A percentile compares a stretch with the other conserved stretches of the same genome.
Evolutionary conservation across 2,797 vertebrate species (phyloP).

Genomic region (Nasua narica): DNA sequence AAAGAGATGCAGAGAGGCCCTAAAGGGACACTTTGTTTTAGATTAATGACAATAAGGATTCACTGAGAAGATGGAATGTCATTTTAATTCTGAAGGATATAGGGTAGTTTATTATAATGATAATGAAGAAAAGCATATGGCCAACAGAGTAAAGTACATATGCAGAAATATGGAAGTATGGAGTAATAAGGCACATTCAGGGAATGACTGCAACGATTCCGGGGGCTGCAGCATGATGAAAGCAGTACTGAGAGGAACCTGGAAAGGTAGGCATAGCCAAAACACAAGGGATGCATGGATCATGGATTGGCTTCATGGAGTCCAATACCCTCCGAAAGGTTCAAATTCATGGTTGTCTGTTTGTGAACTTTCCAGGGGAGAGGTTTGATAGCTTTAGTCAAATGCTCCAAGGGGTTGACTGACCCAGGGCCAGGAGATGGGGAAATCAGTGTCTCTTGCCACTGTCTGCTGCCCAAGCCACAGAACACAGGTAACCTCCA

Average conservation of each 20-base stretch:
- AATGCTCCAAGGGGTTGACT: not conserved
- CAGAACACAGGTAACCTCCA: not conserved
- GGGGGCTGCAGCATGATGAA: accelerated
- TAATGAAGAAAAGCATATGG: not conserved
- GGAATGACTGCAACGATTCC: not conserved
- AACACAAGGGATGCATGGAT: not conserved
- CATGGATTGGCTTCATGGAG: not conserved
- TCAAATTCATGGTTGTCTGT: not conserved
- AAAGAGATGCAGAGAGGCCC: not conserved
- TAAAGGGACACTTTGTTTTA: not conserved
- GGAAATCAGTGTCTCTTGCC: not conserved
- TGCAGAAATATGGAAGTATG: not conserved
- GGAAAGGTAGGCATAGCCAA: not conserved
- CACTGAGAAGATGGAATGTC: not conserved
- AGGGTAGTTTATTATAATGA: not conserved
- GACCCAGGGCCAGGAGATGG: not conserved
- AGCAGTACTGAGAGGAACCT: not conserved
- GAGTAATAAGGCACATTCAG: not conserved
- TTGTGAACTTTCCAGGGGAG: not conserved
- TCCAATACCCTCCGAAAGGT: not conserved
- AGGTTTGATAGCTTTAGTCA: not conserved
- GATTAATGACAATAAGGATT: not conserved
- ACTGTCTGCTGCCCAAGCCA: not conserved
- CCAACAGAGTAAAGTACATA: not conserved
- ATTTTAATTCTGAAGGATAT: not conserved